A percentile compares a stretch with the other conserved stretches of the same genome.
Conservation (phyloP, 2,797 vertebrate species). For the Chlorospingus semifuscus region DNA sequence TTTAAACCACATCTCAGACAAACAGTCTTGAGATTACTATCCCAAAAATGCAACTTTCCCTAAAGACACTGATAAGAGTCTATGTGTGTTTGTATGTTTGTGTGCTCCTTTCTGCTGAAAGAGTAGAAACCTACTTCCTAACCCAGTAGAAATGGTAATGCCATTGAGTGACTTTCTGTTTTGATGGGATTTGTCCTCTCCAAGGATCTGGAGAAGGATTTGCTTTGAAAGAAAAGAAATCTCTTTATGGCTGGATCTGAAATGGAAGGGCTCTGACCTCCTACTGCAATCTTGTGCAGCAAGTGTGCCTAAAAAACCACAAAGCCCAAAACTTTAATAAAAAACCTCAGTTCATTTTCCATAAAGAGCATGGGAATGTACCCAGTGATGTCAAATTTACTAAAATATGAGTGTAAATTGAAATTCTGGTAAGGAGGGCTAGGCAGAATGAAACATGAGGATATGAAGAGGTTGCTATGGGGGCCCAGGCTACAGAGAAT, state of each 20-base stretch:
- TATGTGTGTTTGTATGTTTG: neutral
- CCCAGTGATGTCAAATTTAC: neutral
- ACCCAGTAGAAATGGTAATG: neutral
- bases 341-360: neutral
- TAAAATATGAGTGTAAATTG: neutral
- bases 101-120: neutral
- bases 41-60: neutral
- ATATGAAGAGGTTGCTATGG: neutral
- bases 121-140: neutral
- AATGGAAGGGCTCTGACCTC: neutral
- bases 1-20: neutral
- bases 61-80: neutral
- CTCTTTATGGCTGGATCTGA: neutral
- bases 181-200: neutral
- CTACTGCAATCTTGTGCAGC: neutral
- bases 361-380: neutral
- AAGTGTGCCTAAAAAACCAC: no score
- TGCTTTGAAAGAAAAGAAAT: neutral
- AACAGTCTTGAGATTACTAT: neutral
- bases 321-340: neutral
- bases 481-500: neutral
- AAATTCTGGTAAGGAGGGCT: neutral
- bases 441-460: neutral
- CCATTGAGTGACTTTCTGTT: neutral
- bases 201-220: neutral